A percentile compares a stretch with the other conserved stretches of the same genome.
Evolutionary conservation across 2,888 invertebrate genomes (phyloP).

Genomic region (Oxycera nigricornis): DNA sequence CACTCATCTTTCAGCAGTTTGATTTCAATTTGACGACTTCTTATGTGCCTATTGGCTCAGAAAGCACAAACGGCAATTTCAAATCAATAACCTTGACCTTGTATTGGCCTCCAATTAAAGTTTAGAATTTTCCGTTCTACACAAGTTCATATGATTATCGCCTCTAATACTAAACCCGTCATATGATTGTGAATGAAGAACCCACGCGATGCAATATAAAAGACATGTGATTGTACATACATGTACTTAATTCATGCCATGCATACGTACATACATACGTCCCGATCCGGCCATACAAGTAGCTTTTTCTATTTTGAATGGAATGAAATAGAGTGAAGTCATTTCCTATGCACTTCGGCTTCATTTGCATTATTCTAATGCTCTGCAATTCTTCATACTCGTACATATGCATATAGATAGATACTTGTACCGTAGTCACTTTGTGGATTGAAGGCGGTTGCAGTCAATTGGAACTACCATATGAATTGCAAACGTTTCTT

Average conservation of each 20-base stretch:
- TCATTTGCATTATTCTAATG: neutral
- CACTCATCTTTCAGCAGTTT: no score
- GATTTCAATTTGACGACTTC: no score
- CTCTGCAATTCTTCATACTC: neutral
- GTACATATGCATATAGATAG: neutral
- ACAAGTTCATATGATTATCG: constrained; percentile 12
- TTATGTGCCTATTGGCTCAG: constrained; percentile 27
- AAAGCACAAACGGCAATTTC: neutral
- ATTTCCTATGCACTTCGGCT: constrained; percentile 2
- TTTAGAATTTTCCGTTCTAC: constrained; percentile 17
- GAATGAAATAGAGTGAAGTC: constrained; percentile 12
- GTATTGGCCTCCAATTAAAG: constrained; percentile 33
- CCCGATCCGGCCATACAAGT: neutral
- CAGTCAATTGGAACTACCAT: no score
- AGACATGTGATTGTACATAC: neutral
- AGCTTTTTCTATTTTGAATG: no score
- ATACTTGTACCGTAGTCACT: neutral
- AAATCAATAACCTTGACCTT: constrained; percentile 36
- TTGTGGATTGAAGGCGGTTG: no score
- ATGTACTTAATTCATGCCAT: neutral
- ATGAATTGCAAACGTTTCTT: neutral
- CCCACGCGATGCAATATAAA: constrained; percentile 25
- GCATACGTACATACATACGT: neutral
- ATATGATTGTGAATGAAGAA: constrained; percentile 8
- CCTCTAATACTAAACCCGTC: constrained; percentile 18